Base-by-base conservation (phyloP, 2,797 vertebrate species). In the Crenichthys baileyi region DNA sequence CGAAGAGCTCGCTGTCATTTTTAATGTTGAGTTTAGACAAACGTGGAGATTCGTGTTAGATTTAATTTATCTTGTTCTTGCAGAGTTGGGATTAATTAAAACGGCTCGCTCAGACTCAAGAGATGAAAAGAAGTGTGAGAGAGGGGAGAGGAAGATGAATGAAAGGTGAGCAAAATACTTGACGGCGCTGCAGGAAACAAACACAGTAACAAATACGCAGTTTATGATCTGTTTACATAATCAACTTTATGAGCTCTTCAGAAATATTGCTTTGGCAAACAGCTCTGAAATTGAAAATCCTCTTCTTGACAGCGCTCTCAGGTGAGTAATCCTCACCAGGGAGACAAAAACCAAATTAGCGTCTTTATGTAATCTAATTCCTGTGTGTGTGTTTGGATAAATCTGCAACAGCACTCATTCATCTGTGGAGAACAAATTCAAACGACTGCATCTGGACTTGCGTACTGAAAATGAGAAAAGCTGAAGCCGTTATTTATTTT, bases 401-500 rank as follows among this genome's bases (percentile, higher is more conserved):
- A 60, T 58, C 63, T 77, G 46, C 20, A 76, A 72, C 73, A 76
- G 74, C 79, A 72, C 73, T 79, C 36, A 4, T 44, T 46, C 26
- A 68, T 78, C 75, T 76, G 39, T 31, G 31, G 20, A 22, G 51
- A 76, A 56, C 68, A 75, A 70, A 83, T 55, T 78, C 65, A 39
- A n/a, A 75, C n/a, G 74, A 51, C 55, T 61, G 53, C 44, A 85
- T 36, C 72, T 60, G 71, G 46, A 58, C 8, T 29, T 67, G 73
- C 76, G 31, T 76, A 81, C 55, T 76, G 72, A 86, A 68, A 87
- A 83, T 36, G 61, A 77, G 31, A 73, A 79, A 82, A 88, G 82
- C 74, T 63, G 77, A 86, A 83, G 60, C 75, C 58, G 81, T 72
- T 78, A 89, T 92, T 92, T 91, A 90, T 91, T 94, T 88, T 83